Evolutionary conservation across 2,888 invertebrate genomes (phyloP).

Genomic region (Microchrysa polita): DNA sequence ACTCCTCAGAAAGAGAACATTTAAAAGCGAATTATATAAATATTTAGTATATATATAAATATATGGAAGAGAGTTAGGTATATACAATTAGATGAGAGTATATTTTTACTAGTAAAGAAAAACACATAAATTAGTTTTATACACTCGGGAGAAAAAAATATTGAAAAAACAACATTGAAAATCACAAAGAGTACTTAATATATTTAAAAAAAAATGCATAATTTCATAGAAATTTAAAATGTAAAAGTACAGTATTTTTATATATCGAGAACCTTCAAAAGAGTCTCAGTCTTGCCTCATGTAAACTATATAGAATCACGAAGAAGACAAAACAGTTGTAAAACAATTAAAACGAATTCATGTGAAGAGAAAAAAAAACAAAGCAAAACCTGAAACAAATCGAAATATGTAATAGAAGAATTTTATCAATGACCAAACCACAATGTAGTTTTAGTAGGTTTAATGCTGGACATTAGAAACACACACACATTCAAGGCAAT

Average conservation of each 20-base stretch:
- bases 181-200: conserved; percentile 50
- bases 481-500: conserved; percentile 16
- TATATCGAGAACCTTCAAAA: conserved; percentile 44
- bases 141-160: conserved; percentile 44
- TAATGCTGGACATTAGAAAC: conserved; percentile 7
- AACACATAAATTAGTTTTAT: conserved; percentile 49
- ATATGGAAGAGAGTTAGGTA: conserved; percentile 25
- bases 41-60: conserved; percentile 13
- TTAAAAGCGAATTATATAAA: conserved; percentile 40
- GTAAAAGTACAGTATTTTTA: conserved; percentile 50
- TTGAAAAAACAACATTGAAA: conserved; percentile 20
- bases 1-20: conserved; percentile 44
- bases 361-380: not conserved
- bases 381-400: conserved; percentile 7
- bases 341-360: conserved; percentile 13
- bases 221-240: conserved; percentile 46
- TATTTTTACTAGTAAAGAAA: conserved; percentile 49
- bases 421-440: conserved; percentile 46
- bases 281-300: conserved; percentile 48
- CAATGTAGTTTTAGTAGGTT: conserved; percentile 39
- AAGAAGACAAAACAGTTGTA: not conserved
- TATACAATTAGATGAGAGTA: conserved; percentile 33
- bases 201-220: conserved; percentile 44
- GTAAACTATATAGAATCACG: conserved; percentile 21
- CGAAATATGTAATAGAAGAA: not conserved